These are phyloP conservation scores for Mugil cephalus DNA, from an alignment of 2,113 vertebrate species.

Conservation along the genomic window DNA sequence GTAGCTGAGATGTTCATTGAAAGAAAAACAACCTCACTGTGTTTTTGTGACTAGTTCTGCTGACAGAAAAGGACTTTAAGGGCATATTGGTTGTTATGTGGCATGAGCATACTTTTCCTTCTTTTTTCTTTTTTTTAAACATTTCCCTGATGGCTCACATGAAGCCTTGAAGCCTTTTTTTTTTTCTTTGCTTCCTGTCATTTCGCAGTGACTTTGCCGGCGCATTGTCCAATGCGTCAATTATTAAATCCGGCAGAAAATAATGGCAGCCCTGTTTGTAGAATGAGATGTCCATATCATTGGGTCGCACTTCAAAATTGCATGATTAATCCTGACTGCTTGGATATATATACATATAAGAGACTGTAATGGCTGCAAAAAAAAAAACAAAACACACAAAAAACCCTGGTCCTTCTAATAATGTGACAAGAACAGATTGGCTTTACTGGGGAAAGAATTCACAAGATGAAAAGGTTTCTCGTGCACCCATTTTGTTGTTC, in stretches of 20 bases:
- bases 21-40: slow-evolving; percentile 48
- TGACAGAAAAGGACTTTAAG: slow-evolving; percentile 74
- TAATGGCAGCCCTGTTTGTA: slow-evolving; percentile 29
- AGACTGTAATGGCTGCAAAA: slow-evolving; percentile 11
- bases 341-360: slow-evolving; percentile 1
- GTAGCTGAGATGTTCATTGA: slow-evolving; percentile 59
- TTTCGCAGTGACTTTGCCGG: slow-evolving; percentile 34
- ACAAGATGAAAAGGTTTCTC: neutral
- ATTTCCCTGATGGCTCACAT: slow-evolving; percentile 49
- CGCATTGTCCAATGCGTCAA: slow-evolving; percentile 45
- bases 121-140: slow-evolving; percentile 25
- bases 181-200: slow-evolving; percentile 44
- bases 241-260: slow-evolving; percentile 50
- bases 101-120: slow-evolving; percentile 17
- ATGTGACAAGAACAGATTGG: slow-evolving; percentile 53
- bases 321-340: slow-evolving; percentile 37
- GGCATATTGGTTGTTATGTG: slow-evolving; percentile 54
- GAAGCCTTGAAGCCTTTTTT: slow-evolving; percentile 40
- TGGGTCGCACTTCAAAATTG: slow-evolving; percentile 31
- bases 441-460: no score
- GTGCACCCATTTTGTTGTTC: neutral
- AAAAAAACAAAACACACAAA: no score
- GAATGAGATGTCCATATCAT: slow-evolving; percentile 34
- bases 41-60: slow-evolving; percentile 43
- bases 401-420: slow-evolving; percentile 21